Base-by-base conservation (phyloP, 2,797 vertebrate species). In the Natrix natrix region DNA sequence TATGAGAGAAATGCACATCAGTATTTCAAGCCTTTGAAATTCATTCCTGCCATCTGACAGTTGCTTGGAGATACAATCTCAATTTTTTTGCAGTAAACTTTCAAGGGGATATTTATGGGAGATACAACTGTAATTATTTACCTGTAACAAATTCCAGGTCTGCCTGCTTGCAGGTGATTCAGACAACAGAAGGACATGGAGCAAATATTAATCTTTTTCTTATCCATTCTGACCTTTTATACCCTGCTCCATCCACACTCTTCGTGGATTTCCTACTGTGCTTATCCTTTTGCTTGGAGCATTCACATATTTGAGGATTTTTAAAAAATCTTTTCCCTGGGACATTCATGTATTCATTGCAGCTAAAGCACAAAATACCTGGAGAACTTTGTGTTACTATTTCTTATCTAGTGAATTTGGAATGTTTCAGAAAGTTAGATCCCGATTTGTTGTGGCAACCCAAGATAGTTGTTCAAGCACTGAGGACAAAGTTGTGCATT, bases 71-170 rank as follows among this genome's bases (percentile, higher is more conserved):
- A 98, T 98, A 98, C 97, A 97, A 98, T 98, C 98, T 98, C 97
- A 97, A 98, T 98, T 98, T 96, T 96, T 98, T 98, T 97, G 97
- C 97, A 97, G 97, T 97, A 98, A 97, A 95, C 97, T 97, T 98
- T 98, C 97, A 98, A 98, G 95, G 94, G 97, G 97, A 98, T 98
- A 98, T 98, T 98, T 98, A 98, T 98, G 97, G 97, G 97, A 97
- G 97, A 97, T 98, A 98, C 97, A 97, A 97, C 97, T 98, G 97
- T 98, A 98, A 98, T 98, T 98, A 98, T 98, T 98, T 98, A 98
- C 97, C 98, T 98, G 97, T 98, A 98, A 98, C 98, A 98, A 97
- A 98, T 97, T 98, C 97, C 98, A 98, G 98, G 97, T 97, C 97
- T 98, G 97, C 97, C 97, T 98, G 97, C 96, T 97, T 97, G 97